Conservation (phyloP, 1,140 invertebrate species). For the Paralvinella palmiformis region DNA sequence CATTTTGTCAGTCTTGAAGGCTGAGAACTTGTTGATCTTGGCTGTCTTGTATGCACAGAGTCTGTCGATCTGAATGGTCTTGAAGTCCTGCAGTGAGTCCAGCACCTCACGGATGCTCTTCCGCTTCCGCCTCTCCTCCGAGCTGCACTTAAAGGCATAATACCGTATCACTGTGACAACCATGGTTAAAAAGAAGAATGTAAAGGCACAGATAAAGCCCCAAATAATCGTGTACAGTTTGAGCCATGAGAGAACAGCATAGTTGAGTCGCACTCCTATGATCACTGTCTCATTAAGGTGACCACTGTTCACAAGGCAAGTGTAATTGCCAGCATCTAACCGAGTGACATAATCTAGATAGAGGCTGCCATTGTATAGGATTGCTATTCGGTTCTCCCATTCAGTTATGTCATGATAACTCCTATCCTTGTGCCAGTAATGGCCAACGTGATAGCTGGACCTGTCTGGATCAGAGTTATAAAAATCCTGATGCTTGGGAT, state of each 20-base stretch:
- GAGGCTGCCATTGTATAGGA: constrained; percentile 65
- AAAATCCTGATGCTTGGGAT: neutral
- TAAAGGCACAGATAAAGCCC: neutral
- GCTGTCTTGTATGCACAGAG: constrained; percentile 15
- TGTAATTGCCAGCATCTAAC: constrained; percentile 75
- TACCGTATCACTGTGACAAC: neutral
- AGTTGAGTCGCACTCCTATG: constrained; percentile 30
- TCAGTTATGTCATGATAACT: constrained; percentile 1
- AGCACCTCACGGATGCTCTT: constrained; percentile 34
- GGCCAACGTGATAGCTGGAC: neutral
- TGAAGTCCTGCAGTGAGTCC: constrained; percentile 21
- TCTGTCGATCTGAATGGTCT: constrained; percentile 13
- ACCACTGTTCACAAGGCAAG: constrained; percentile 77
- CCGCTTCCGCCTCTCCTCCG: constrained; percentile 12
- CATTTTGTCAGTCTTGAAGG: constrained; percentile 13
- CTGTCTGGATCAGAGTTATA: neutral
- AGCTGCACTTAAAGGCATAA: neutral
- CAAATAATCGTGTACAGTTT: neutral
- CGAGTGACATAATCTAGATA: constrained; percentile 61
- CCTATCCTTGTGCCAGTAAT: neutral
- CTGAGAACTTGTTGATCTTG: constrained; percentile 13
- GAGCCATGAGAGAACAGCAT: constrained; percentile 14
- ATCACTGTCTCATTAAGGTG: constrained; percentile 61
- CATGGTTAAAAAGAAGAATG: neutral
- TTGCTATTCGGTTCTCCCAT: constrained; percentile 19